A percentile compares a stretch with the other conserved stretches of the same genome.
Conservation (phyloP, 30 jellyfish, hydroid and myxozoan species). For the Aurelia coerulea region DNA sequence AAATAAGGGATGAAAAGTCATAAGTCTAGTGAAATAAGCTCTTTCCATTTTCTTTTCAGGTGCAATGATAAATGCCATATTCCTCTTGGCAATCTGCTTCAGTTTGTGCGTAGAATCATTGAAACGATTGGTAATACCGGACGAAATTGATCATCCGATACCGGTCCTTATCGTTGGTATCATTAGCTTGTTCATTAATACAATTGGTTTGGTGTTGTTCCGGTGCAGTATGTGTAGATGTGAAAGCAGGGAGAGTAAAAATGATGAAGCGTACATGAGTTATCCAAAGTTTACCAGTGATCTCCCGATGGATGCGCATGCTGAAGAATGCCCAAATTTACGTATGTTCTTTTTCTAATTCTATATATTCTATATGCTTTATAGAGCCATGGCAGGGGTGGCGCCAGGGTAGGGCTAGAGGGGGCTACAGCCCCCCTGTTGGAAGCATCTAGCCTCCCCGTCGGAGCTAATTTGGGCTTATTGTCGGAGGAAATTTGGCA, state of each 20-base stretch:
- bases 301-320: too few species aligned
- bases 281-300: not conserved
- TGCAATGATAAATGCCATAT: constrained; percentile 82
- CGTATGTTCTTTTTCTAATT: too few species aligned
- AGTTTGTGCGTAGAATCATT: constrained; percentile 71
- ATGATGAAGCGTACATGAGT: not conserved
- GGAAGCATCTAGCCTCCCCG: too few species aligned
- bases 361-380: too few species aligned
- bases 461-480: too few species aligned
- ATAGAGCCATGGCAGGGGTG: too few species aligned
- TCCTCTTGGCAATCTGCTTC: constrained; percentile 87
- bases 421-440: too few species aligned
- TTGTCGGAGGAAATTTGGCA: too few species aligned
- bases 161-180: constrained; percentile 86
- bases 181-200: constrained; percentile 61
- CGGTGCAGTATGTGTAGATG: constrained; percentile 42
- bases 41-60: constrained; percentile 16
- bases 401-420: too few species aligned
- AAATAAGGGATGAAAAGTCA: too few species aligned
- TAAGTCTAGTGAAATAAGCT: too few species aligned
- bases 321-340: too few species aligned
- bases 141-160: constrained; percentile 51
- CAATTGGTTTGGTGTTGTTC: constrained; percentile 79
- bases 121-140: constrained; percentile 79
- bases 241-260: not conserved